A percentile compares a stretch with the other conserved stretches of the same genome.
These are phyloP conservation scores for Venustoraphidia nigricollis DNA, from an alignment of 2,888 invertebrate genomes.

Conservation along the genomic window DNA sequence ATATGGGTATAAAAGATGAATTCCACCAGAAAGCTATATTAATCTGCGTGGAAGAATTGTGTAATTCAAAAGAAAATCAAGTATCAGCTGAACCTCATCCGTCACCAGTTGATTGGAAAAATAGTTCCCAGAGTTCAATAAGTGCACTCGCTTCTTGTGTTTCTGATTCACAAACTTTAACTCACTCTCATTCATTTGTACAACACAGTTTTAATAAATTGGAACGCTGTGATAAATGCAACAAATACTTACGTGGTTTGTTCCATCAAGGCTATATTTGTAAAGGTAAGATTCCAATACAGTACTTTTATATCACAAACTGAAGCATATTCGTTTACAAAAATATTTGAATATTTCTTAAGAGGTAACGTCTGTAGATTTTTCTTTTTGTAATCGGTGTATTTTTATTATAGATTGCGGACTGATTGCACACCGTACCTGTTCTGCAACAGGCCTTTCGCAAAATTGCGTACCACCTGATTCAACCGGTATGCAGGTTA, in stretches of 20 bases:
- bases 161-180: conserved; percentile 1
- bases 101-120: conserved; percentile 14
- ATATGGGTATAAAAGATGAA: conserved; percentile 59
- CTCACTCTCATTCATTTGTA: conserved; percentile 29
- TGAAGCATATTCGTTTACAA: too few relatives aligned
- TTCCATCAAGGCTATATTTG: conserved; percentile 57
- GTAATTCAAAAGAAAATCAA: conserved; percentile 19
- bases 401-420: conserved; percentile 40
- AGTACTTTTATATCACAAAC: too few relatives aligned
- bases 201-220: conserved; percentile 51
- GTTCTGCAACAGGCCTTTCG: conserved; percentile 42
- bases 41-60: conserved; percentile 49
- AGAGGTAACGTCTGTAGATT: conserved; percentile 1
- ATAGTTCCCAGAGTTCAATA: conserved; percentile 1
- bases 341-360: too few relatives aligned
- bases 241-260: conserved; percentile 51
- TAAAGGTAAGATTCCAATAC: conserved; percentile 30
- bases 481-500: conserved; percentile 21
- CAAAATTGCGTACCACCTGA: conserved; percentile 35
- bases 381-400: conserved; percentile 1
- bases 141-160: too few relatives aligned
- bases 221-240: conserved; percentile 57
- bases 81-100: conserved; percentile 19
- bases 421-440: conserved; percentile 51
- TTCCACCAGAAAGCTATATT: conserved; percentile 55